A percentile compares a stretch with the other conserved stretches of the same genome.
These are phyloP conservation scores for Rhogogaster chlorosoma DNA, from an alignment of 2,888 invertebrate species.

Conservation along the genomic window DNA sequence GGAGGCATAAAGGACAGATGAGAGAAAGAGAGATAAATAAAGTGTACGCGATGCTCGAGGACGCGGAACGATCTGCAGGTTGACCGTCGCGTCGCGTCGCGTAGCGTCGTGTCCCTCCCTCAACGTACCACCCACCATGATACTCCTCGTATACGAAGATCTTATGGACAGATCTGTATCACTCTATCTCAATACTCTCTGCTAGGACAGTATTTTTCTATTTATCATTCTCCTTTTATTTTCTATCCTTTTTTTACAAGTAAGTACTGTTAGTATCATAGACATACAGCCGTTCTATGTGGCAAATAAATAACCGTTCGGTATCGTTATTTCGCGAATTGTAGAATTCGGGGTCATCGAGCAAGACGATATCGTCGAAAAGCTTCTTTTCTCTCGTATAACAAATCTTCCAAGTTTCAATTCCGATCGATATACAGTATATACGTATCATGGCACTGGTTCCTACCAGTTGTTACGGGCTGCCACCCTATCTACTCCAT, in stretches of 20 bases:
- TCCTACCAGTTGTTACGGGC: background rate
- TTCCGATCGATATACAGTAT: background rate
- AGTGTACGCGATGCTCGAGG: slow-evolving; percentile 73
- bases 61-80: slow-evolving; percentile 74
- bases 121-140: slow-evolving; percentile 64
- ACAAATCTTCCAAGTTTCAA: background rate
- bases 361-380: background rate
- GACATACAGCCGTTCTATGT: background rate
- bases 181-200: slow-evolving; percentile 50
- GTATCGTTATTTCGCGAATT: background rate
- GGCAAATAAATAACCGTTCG: background rate
- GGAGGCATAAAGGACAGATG: background rate
- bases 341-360: background rate
- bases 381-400: background rate
- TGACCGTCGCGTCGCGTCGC: background rate
- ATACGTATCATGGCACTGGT: background rate
- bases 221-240: slow-evolving; percentile 14
- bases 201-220: background rate
- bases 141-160: slow-evolving; percentile 53
- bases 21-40: slow-evolving; percentile 32
- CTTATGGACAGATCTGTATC: slow-evolving; percentile 62
- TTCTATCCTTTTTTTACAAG: background rate
- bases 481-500: background rate
- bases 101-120: background rate
- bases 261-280: background rate